Percentiles rank a stretch among this genome's conserved stretches.
These are phyloP conservation scores for Lucinisca nassula DNA, from an alignment of 2,888 invertebrate genomes.

Conservation along the genomic window DNA sequence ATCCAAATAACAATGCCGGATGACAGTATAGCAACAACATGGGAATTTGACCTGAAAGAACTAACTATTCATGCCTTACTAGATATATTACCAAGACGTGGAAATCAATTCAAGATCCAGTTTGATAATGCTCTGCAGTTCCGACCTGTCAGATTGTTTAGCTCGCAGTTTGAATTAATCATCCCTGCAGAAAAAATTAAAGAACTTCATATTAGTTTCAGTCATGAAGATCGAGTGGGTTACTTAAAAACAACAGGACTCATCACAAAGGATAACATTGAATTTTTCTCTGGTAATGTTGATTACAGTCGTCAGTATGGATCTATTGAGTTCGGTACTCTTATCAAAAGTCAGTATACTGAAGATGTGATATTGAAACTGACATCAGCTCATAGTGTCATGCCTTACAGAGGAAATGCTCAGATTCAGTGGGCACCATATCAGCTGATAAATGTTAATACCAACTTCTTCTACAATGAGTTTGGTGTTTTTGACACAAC, in stretches of 20 bases:
- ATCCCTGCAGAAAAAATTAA: constrained; percentile 69
- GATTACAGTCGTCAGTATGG: constrained; percentile 57
- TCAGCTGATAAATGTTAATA: constrained; percentile 53
- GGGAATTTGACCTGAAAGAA: constrained; percentile 42
- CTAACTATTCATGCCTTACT: constrained; percentile 38
- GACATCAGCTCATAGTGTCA: constrained; percentile 60
- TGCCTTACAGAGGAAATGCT: constrained; percentile 68
- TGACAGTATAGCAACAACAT: constrained; percentile 49
- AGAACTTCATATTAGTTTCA: constrained; percentile 55
- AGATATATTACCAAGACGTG: constrained; percentile 43
- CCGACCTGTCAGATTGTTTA: constrained; percentile 42
- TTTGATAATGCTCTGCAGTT: constrained; percentile 47
- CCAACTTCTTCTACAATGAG: constrained; percentile 50
- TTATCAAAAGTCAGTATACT: constrained; percentile 52
- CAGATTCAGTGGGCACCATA: constrained; percentile 69
- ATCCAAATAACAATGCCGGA: constrained; percentile 46
- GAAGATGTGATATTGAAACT: constrained; percentile 67
- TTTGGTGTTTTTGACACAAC: constrained; percentile 65
- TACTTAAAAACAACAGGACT: constrained; percentile 49
- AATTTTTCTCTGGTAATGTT: constrained; percentile 58
- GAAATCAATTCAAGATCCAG: constrained; percentile 58
- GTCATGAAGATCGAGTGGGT: constrained; percentile 69
- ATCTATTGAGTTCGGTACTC: constrained; percentile 50
- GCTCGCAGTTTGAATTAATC: constrained; percentile 57
- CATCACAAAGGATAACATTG: constrained; percentile 67